Evolutionary conservation across 2,113 vertebrate genomes (phyloP).

Genomic region (Panthera uncia): DNA sequence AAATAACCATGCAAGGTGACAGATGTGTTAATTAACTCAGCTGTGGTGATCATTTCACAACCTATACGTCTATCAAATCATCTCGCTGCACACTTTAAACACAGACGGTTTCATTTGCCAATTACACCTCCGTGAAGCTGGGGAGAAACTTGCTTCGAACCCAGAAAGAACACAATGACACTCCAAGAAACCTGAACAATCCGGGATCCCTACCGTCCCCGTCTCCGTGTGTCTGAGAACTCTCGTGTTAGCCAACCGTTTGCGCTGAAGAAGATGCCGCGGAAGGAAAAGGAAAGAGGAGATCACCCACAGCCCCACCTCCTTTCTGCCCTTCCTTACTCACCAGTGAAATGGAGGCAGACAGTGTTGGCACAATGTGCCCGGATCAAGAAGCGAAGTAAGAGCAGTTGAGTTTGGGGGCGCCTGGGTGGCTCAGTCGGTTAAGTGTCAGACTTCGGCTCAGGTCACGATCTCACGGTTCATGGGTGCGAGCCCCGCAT

Average conservation of each 20-base stretch:
- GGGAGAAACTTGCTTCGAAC: not conserved
- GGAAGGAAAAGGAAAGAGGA: not conserved
- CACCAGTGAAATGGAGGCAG: too few relatives aligned
- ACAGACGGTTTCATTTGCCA: not conserved
- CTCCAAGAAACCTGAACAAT: not conserved
- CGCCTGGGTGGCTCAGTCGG: too few relatives aligned
- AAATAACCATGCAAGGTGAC: not conserved
- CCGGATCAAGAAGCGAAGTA: not conserved
- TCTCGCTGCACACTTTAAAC: not conserved
- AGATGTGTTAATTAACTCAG: not conserved
- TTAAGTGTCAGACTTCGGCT: too few relatives aligned
- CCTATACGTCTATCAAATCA: too few relatives aligned
- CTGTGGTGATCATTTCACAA: not conserved
- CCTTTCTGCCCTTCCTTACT: not conserved
- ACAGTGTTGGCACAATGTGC: not conserved
- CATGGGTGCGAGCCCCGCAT: too few relatives aligned
- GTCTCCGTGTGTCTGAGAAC: too few relatives aligned
- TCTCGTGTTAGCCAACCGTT: not conserved
- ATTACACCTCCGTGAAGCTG: not conserved
- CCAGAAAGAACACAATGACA: not conserved
- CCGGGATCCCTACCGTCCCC: not conserved
- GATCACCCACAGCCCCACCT: not conserved
- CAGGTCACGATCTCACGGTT: too few relatives aligned
- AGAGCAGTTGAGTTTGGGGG: not conserved
- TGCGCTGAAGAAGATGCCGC: not conserved